Evolutionary conservation across 2,113 vertebrate genomes (phyloP).

Genomic region (Pitta sordida): DNA sequence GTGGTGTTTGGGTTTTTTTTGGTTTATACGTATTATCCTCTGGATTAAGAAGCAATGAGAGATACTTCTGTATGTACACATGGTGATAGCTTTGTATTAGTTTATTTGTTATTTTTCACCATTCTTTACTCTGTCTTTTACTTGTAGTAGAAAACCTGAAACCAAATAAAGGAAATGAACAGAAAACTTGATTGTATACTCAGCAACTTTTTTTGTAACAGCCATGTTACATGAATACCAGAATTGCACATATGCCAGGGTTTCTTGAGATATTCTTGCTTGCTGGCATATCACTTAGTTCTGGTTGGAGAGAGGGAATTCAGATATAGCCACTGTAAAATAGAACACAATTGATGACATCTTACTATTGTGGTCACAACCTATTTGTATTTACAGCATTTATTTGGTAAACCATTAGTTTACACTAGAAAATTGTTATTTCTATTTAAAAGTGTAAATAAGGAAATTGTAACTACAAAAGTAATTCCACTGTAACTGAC

Average conservation of each 20-base stretch:
- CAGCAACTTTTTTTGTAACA: neutral
- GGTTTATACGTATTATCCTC: neutral
- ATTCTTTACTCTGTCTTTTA: neutral
- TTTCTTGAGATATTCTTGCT: neutral
- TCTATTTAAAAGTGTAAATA: neutral
- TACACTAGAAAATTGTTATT: neutral
- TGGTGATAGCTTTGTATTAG: neutral
- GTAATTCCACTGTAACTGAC: neutral
- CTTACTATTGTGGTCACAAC: neutral
- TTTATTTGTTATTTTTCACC: neutral
- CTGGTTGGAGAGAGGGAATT: neutral
- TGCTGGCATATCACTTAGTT: neutral
- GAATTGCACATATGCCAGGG: neutral
- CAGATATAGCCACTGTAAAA: neutral
- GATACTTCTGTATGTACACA: rapidly evolving
- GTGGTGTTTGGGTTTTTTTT: neutral
- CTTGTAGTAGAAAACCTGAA: neutral
- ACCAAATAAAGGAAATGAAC: neutral
- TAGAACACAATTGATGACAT: neutral
- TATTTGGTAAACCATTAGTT: neutral
- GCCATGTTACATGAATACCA: neutral
- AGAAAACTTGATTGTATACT: neutral
- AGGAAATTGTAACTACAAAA: neutral
- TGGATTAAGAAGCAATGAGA: neutral
- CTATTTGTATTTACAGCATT: neutral